Evolutionary conservation across 1,140 invertebrate species (phyloP).

Genomic region (Phenacoccus solenopsis): DNA sequence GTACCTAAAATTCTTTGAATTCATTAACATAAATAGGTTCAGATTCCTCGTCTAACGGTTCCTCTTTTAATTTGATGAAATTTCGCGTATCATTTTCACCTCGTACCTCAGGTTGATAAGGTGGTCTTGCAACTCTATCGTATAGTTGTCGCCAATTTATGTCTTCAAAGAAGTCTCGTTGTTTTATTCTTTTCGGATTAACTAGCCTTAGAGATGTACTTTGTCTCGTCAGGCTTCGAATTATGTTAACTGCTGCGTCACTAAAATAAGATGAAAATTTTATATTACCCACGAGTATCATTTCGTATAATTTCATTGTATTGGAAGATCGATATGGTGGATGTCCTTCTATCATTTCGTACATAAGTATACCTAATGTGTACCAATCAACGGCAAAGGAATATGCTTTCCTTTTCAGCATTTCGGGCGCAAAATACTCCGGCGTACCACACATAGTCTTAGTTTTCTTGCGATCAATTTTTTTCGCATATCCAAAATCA

Average conservation of each 20-base stretch:
- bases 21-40: background rate
- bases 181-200: background rate
- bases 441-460: conserved; percentile 58
- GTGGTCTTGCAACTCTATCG: background rate
- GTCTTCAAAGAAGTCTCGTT: background rate
- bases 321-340: conserved; percentile 72
- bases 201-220: background rate
- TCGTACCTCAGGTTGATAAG: background rate
- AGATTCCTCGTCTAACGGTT: background rate
- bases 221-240: background rate
- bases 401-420: conserved; percentile 63
- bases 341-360: conserved; percentile 70
- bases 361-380: conserved; percentile 80
- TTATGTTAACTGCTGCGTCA: background rate
- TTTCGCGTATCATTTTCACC: background rate
- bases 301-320: conserved; percentile 69
- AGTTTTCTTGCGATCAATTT: conserved; percentile 38
- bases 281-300: background rate
- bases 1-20: background rate
- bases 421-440: conserved; percentile 74
- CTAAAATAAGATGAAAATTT: background rate
- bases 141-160: background rate
- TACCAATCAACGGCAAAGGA: conserved; percentile 95
- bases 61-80: background rate
- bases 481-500: conserved; percentile 96